Base-by-base conservation (phyloP, 2,888 invertebrate species). In the Diaphora mendica region DNA sequence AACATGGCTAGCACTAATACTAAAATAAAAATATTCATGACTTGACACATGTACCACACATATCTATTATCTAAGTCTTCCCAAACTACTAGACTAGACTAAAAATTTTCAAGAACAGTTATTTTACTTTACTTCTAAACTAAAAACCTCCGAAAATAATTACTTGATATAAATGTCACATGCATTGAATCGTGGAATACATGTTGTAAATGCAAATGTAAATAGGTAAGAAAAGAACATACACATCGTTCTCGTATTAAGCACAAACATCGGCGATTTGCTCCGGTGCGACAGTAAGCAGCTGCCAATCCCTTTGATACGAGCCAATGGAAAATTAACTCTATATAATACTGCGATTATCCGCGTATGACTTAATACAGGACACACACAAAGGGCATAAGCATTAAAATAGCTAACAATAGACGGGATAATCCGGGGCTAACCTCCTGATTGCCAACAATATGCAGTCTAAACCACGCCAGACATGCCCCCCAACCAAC, bases 371-470 rank as follows among this genome's bases (percentile, higher is more conserved):
- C 91, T 95, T 94, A 94, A 95, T 95, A 94, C 93, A 93, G 90
- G 91, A 86, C 91, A 89, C 89, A 84, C 89, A 95, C 94, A 95
- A 95, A 91, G 90, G 91, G 89, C 88, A 91, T 94, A 94, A 94
- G 94, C 92, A 95, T 94, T 93, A 94, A 94, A 94, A 94, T 94
- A 94, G 91, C 91, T 93, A 93, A 95, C 95, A 95, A 95, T 94
- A 81, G 91, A 70, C 71, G 83, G 94, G 95, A 95, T 95, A 92
- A 95, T 94, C 95, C 93, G 85, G 87, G 87, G 85, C 90, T 91
- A 91, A 92, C 91, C 93, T 91, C 88, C 90, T 86, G 86, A 87
- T 86, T 88, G 85, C 86, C 87, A 86, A 91, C 93, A 91, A 90
- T 91, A 87, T 89, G 88, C 82, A 87, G 83, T 86, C 86, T 85